phyloP scores from a whole-genome alignment of 2,888 invertebrate species.

The Alcis repandata region DNA sequence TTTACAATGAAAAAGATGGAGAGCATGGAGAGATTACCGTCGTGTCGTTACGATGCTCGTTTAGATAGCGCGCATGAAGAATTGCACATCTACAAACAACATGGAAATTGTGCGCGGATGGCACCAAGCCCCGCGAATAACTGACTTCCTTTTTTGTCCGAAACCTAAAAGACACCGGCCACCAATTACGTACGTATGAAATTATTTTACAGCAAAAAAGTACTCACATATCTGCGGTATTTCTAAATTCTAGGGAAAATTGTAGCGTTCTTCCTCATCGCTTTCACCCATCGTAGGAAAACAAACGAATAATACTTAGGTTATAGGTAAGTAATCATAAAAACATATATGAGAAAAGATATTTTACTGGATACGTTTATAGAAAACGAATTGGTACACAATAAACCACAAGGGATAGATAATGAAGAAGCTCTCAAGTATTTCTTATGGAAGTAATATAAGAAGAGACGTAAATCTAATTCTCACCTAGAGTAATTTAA shows the following conservation, averaged over 20 bases:
- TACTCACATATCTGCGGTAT: neutral
- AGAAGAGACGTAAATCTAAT: neutral
- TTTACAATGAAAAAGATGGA: slow-evolving; percentile 55
- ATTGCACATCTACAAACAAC: slow-evolving; percentile 78
- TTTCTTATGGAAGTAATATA: neutral
- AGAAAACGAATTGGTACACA: slow-evolving; percentile 24
- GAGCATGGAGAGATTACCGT: slow-evolving; percentile 79
- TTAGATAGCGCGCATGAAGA: slow-evolving; percentile 82
- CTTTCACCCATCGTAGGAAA: neutral
- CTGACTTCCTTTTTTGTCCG: slow-evolving; percentile 25
- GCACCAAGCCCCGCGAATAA: slow-evolving; percentile 53
- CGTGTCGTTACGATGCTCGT: slow-evolving; percentile 84
- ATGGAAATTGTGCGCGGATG: slow-evolving; percentile 56
- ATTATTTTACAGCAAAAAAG: neutral
- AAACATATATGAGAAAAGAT: slow-evolving; percentile 14
- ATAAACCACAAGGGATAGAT: slow-evolving; percentile 10
- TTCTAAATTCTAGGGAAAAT: neutral
- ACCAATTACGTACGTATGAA: neutral
- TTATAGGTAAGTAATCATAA: slow-evolving; percentile 1
- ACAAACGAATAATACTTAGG: neutral
- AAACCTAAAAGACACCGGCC: neutral
- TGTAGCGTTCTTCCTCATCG: neutral
- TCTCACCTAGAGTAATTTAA: too few species aligned
- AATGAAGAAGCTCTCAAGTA: slow-evolving; percentile 2
- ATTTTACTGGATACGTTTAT: slow-evolving; percentile 16